Base-by-base conservation (phyloP, 2,113 vertebrate species). In the Sminthopsis crassicaudata region DNA sequence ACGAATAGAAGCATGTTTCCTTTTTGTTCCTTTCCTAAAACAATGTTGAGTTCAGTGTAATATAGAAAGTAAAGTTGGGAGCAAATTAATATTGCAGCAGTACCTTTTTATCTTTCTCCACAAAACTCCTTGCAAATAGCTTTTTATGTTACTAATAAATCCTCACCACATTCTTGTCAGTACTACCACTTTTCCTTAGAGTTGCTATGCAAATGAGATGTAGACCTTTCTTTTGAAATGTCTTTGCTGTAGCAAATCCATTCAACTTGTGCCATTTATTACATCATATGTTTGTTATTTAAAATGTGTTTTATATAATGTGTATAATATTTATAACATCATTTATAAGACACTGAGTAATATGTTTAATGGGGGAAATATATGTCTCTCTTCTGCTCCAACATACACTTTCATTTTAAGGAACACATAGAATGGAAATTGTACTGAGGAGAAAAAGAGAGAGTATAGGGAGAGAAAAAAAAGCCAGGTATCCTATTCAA, bases 131-230 rank as follows among this genome's bases (percentile, higher is more conserved):
- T 94, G 19, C 93, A 60, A 92, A 90, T 91, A 93, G 91, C 50
- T 92, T 92, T 95, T 12, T 2, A 53, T 46, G 19, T n/a, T 57
- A 42, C 30, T 92, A 67, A 53, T 89, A 1, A 54, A 30, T 7
- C 67, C 93, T 91, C 92, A 95, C 92, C 36, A 95, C 94, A 92
- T 46, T 93, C 95, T 48, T 93, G 88, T 94, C 53, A 91, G 92
- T 96, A 91, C 16, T 90, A 27, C 46, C 50, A 90, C 91, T 48
- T 92, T 92, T 95, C n/a, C 19, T 93, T 36, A 89, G 46, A 90
- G 8, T 89, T 88, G 52, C n/a, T 2, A 0, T 89, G 11, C 53
- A 60, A 9, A 24, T 91, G 27, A 95, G 92, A 46, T 10, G 52
- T 36, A 96, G 54, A 95, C 96, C 90, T 88, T 11, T 36, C 16